These are phyloP conservation scores for Hydrozoanthus tunicans DNA, from an alignment of 64 coral and sea anemone genomes.

Conservation along the genomic window DNA sequence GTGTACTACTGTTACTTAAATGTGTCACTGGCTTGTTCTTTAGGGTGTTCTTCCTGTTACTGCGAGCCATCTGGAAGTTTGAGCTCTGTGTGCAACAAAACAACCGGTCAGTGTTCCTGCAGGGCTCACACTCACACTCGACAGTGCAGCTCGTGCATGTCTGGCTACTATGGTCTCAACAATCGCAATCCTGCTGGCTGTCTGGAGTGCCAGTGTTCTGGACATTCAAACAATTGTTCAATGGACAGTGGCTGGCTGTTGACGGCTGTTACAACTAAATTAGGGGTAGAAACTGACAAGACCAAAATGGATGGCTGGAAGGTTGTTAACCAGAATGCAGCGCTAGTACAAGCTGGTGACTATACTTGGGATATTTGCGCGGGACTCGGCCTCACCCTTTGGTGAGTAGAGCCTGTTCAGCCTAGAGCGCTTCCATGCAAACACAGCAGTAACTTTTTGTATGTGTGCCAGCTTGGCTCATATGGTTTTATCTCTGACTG, in stretches of 20 bases:
- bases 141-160: conserved; percentile 66
- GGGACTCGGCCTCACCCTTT: neutral
- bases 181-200: conserved; percentile 77
- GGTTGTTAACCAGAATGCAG: conserved; percentile 7
- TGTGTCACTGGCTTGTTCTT: neutral
- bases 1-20: neutral
- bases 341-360: neutral
- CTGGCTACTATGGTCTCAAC: conserved; percentile 83
- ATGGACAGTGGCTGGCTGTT: conserved; percentile 58
- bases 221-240: conserved; percentile 66
- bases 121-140: conserved; percentile 50
- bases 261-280: conserved; percentile 19
- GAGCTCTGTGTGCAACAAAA: conserved; percentile 70
- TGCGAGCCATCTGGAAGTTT: conserved; percentile 76
- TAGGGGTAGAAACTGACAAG: neutral
- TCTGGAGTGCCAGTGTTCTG: conserved; percentile 90
- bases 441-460: too few species aligned
- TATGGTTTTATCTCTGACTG: too few species aligned
- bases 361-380: neutral
- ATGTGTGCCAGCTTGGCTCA: too few species aligned
- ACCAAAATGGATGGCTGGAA: conserved; percentile 63
- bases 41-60: conserved; percentile 85
- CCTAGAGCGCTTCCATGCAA: too few species aligned
- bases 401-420: too few species aligned
- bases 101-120: conserved; percentile 81